Evolutionary conservation across 2,113 vertebrate species (phyloP).

Genomic region (Nipponia nippon): DNA sequence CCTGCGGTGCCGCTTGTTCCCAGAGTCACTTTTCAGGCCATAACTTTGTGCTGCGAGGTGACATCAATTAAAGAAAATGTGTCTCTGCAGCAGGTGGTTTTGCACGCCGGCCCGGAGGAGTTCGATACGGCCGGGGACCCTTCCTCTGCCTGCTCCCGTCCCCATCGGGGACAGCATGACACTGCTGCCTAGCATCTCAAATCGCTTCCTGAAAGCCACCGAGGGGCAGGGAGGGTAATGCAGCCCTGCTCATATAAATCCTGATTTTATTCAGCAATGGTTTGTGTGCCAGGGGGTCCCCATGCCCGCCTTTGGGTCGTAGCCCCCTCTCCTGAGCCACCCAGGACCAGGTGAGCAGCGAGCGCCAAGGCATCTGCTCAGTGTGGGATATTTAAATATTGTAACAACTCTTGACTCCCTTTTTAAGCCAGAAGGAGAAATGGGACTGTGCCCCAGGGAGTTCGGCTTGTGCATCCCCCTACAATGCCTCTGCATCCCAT

Average conservation of each 20-base stretch:
- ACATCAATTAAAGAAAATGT: slow-evolving; percentile 37
- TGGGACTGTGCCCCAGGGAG: rapidly evolving
- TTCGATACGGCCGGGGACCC: rapidly evolving
- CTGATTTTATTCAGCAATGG: not conserved
- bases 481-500: not conserved
- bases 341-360: rapidly evolving
- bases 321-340: not conserved
- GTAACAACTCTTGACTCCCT: not conserved
- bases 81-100: slow-evolving; percentile 6
- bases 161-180: rapidly evolving
- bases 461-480: not conserved
- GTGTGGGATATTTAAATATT: not conserved
- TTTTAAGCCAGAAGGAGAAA: not conserved
- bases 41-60: not conserved
- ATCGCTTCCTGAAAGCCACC: rapidly evolving
- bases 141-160: rapidly evolving
- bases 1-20: slow-evolving; percentile 16
- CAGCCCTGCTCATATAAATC: rapidly evolving
- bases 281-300: not conserved
- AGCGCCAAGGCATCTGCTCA: not conserved
- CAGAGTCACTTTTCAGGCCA: slow-evolving; percentile 13
- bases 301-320: rapidly evolving
- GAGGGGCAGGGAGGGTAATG: rapidly evolving
- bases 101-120: not conserved
- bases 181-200: not conserved